These are phyloP conservation scores for Eledona agricola DNA, from an alignment of 2,888 invertebrate species.

Conservation along the genomic window DNA sequence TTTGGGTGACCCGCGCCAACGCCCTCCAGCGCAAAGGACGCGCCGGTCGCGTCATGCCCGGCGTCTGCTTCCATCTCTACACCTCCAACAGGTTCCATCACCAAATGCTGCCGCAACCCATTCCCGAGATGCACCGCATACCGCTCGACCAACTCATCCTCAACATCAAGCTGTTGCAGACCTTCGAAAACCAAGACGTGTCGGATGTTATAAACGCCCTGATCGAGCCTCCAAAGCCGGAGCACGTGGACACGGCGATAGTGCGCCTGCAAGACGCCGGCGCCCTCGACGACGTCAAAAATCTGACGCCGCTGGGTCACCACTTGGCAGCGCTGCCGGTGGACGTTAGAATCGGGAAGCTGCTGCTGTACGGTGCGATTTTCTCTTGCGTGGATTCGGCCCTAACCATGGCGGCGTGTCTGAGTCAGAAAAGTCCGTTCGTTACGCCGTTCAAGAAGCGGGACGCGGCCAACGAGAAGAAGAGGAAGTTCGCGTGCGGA, in stretches of 20 bases:
- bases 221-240: constrained; percentile 76
- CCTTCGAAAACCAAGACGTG: constrained; percentile 54
- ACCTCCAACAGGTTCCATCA: constrained; percentile 75
- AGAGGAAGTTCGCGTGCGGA: constrained; percentile 78
- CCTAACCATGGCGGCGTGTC: constrained; percentile 86
- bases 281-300: constrained; percentile 78
- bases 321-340: constrained; percentile 90
- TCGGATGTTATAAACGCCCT: constrained; percentile 62
- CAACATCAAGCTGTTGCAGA: constrained; percentile 76
- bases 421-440: constrained; percentile 83
- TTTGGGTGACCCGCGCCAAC: constrained; percentile 92
- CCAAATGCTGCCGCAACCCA: constrained; percentile 76
- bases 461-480: constrained; percentile 75
- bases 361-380: constrained; percentile 90
- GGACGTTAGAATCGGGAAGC: constrained; percentile 90
- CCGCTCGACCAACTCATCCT: constrained; percentile 85
- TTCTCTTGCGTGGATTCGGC: constrained; percentile 93
- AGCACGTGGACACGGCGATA: constrained; percentile 75
- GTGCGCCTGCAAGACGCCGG: constrained; percentile 78
- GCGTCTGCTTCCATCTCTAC: constrained; percentile 87
- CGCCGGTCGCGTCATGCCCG: constrained; percentile 90
- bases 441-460: constrained; percentile 78
- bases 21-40: constrained; percentile 89
- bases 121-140: constrained; percentile 89
- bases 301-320: constrained; percentile 85